Conservation (phyloP, 2,797 vertebrate species). For the Pogoniulus pusillus region DNA sequence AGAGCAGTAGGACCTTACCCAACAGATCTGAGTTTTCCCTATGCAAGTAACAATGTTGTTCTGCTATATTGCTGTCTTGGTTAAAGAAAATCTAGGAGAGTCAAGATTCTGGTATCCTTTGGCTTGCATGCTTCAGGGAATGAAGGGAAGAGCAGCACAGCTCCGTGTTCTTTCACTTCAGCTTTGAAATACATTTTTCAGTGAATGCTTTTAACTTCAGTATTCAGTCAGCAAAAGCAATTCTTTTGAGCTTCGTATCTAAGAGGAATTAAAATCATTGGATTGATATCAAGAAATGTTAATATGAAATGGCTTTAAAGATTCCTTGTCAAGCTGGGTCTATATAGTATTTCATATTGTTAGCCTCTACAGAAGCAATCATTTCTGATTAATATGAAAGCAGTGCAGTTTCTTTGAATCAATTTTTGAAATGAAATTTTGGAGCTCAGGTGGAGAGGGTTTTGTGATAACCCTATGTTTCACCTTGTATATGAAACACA, state of each 20-base stretch:
- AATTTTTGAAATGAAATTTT: neutral
- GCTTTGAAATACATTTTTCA: neutral
- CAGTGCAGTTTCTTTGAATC: neutral
- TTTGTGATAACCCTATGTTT: neutral
- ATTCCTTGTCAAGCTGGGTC: neutral
- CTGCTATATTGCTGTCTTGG: neutral
- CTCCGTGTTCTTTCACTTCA: neutral
- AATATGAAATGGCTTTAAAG: neutral
- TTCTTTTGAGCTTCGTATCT: neutral
- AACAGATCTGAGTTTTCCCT: neutral
- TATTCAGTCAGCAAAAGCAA: neutral
- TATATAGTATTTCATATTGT: neutral
- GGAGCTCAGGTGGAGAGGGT: neutral
- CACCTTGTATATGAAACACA: neutral
- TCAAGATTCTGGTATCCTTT: neutral
- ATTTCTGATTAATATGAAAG: neutral
- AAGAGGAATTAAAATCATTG: neutral
- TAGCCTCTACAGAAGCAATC: neutral
- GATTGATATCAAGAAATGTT: neutral
- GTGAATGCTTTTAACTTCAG: neutral
- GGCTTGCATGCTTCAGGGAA: neutral
- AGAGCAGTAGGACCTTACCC: neutral
- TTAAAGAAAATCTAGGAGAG: neutral
- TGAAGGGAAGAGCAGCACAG: neutral
- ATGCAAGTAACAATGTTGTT: neutral